Conservation (phyloP, 2,797 vertebrate genomes). For the Enteromius treurensis region DNA sequence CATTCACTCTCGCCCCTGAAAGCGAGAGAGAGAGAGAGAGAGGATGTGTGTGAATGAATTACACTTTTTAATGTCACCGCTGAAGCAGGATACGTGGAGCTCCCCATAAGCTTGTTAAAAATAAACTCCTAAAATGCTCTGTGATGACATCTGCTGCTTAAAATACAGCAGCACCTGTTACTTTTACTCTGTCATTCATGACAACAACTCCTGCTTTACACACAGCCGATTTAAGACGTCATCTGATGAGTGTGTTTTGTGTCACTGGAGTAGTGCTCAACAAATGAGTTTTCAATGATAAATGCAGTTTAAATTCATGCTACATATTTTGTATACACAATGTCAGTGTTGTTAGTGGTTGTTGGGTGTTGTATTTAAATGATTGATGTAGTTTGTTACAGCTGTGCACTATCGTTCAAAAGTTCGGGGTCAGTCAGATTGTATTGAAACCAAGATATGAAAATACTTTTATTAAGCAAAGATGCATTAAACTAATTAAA, state of each 20-base stretch:
- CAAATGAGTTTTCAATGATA: background rate
- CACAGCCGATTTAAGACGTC: background rate
- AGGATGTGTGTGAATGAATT: background rate
- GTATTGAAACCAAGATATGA: background rate
- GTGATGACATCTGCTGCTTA: conserved; percentile 22
- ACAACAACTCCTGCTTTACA: background rate
- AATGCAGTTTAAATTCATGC: background rate
- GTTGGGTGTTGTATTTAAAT: background rate
- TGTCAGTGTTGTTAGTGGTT: background rate
- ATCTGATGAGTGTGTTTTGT: conserved; percentile 3
- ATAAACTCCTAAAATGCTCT: conserved; percentile 28
- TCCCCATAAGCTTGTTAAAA: background rate
- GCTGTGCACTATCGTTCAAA: background rate
- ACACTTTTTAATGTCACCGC: background rate
- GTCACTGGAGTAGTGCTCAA: background rate
- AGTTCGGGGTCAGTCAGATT: background rate
- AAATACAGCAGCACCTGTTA: conserved; percentile 57
- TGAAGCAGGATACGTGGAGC: background rate
- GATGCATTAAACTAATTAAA: background rate
- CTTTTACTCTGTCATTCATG: conserved; percentile 17
- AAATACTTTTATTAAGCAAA: background rate
- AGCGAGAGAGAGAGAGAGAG: conserved; percentile 7
- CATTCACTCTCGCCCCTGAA: conserved; percentile 98
- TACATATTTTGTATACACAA: background rate
- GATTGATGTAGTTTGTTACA: background rate